These are phyloP conservation scores for Drosophila dives DNA, from an alignment of 2,888 invertebrate genomes.

Conservation along the genomic window DNA sequence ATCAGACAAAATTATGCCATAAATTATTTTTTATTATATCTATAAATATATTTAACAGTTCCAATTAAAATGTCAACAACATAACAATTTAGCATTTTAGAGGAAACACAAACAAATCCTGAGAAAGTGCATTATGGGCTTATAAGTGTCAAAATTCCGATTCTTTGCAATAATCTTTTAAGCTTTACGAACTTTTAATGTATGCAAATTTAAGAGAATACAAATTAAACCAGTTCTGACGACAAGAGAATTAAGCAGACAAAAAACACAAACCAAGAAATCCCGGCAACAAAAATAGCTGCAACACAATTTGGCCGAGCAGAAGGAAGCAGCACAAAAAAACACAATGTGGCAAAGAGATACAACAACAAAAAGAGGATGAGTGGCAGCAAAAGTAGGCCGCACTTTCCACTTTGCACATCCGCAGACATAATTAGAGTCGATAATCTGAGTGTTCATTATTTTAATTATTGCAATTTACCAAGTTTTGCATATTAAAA, in stretches of 20 bases:
- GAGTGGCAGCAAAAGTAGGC: constrained; percentile 14
- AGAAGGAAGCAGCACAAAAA: neutral
- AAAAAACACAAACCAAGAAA: constrained; percentile 1
- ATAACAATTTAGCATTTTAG: neutral
- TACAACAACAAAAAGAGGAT: neutral
- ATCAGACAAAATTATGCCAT: neutral
- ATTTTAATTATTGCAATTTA: constrained; percentile 81
- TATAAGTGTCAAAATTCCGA: neutral
- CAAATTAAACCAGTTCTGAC: constrained; percentile 7
- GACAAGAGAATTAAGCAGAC: constrained; percentile 1
- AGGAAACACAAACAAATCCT: neutral
- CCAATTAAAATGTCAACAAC: constrained; percentile 2
- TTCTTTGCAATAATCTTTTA: constrained; percentile 2
- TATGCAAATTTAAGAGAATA: constrained; percentile 9
- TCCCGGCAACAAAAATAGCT: neutral
- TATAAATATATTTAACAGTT: neutral
- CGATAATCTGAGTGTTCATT: constrained; percentile 79
- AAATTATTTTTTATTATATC: neutral
- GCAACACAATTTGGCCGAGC: constrained; percentile 1
- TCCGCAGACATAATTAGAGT: constrained; percentile 69
- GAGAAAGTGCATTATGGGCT: neutral
- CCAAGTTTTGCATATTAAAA: constrained; percentile 77
- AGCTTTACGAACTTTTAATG: constrained; percentile 12
- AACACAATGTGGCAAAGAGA: neutral
- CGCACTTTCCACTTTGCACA: constrained; percentile 40